Percentiles rank a stretch among this genome's conserved stretches.
Evolutionary conservation across 1,140 invertebrate genomes (phyloP).

Genomic region (Probaryconus sp.): DNA sequence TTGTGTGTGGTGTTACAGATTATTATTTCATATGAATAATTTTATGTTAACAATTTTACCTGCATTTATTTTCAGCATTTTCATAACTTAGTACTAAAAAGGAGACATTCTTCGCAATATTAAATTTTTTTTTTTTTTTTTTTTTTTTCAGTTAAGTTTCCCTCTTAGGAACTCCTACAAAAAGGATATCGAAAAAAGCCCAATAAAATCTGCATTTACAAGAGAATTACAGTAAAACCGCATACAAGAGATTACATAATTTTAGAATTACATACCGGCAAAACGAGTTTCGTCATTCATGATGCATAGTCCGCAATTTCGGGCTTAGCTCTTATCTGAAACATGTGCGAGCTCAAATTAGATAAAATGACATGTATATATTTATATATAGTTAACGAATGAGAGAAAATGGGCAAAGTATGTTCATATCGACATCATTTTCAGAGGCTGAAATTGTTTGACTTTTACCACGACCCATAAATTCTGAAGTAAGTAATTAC

Average conservation of each 20-base stretch:
- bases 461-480: conserved; percentile 3
- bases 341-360: conserved; percentile 48
- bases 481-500: too few relatives aligned
- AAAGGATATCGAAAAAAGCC: too few relatives aligned
- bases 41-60: too few relatives aligned
- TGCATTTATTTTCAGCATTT: too few relatives aligned
- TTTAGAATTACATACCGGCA: conserved; percentile 28
- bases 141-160: too few relatives aligned
- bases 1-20: conserved; percentile 17
- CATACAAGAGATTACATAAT: conserved; percentile 21
- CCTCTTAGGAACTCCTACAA: too few relatives aligned
- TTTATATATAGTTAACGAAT: conserved; percentile 48
- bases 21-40: too few relatives aligned
- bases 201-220: too few relatives aligned
- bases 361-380: conserved; percentile 46
- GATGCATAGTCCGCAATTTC: conserved; percentile 27
- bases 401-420: conserved; percentile 35
- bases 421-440: conserved; percentile 47
- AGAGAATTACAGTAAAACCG: background rate
- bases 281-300: conserved; percentile 45
- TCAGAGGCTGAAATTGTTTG: conserved; percentile 18
- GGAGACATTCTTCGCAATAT: conserved; percentile 8
- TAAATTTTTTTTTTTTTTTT: conserved; percentile 23
- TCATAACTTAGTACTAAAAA: too few relatives aligned
- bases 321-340: conserved; percentile 44